Percentiles rank a stretch among this genome's conserved stretches.
These are phyloP conservation scores for Homarus americanus DNA, from an alignment of 1,140 invertebrate genomes.

Conservation along the genomic window DNA sequence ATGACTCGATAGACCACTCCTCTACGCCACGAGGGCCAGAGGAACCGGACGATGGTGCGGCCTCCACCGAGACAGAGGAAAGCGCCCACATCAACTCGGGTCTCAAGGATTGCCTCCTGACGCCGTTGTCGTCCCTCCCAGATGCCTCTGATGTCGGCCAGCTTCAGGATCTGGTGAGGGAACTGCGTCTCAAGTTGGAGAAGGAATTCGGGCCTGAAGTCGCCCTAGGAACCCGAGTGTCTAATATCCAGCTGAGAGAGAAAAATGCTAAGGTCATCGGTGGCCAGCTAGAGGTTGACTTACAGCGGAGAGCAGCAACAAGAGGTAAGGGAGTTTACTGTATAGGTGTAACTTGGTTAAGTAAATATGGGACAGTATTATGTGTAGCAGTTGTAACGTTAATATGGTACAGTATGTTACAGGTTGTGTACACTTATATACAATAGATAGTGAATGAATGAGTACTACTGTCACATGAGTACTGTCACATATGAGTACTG, in stretches of 20 bases:
- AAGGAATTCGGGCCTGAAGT: constrained; percentile 53
- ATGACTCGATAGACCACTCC: constrained; percentile 12
- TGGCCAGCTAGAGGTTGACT: constrained; percentile 13
- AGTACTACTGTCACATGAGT: no score
- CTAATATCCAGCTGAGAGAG: constrained; percentile 27
- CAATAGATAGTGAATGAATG: no score
- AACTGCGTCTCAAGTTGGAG: constrained; percentile 52
- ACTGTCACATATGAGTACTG: no score
- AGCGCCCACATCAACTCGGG: constrained; percentile 57
- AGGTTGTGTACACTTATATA: no score
- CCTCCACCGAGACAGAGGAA: constrained; percentile 61
- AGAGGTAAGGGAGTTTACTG: constrained; percentile 54
- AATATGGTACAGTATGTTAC: no score
- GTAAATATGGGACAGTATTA: no score
- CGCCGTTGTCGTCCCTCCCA: constrained; percentile 42
- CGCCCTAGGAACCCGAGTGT: constrained; percentile 26
- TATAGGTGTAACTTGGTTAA: no score
- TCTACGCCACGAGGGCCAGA: constrained; percentile 16
- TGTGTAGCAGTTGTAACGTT: no score
- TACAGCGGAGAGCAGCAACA: constrained; percentile 51
- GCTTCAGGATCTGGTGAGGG: constrained; percentile 52
- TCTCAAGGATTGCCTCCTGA: constrained; percentile 49
- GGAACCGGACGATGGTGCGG: constrained; percentile 32
- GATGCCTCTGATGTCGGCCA: constrained; percentile 45
- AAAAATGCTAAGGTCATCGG: constrained; percentile 1